Evolutionary conservation across 2,888 invertebrate species (phyloP).

Genomic region (Embidobia sp.): DNA sequence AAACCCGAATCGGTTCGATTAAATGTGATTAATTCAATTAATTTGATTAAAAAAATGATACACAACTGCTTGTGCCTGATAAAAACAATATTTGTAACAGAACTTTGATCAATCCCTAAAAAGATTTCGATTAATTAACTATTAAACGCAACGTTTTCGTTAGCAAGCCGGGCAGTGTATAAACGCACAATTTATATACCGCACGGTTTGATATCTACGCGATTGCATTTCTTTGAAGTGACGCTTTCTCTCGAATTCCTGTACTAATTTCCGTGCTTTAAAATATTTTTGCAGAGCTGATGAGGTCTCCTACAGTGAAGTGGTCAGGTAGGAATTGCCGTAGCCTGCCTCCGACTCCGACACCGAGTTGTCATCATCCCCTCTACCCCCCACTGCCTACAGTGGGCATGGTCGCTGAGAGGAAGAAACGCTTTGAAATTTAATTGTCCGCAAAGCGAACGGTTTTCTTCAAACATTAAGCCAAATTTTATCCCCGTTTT

Average conservation of each 20-base stretch:
- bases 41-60: too few species aligned
- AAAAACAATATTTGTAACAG: too few species aligned
- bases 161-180: too few species aligned
- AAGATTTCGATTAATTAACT: too few species aligned
- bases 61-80: too few species aligned
- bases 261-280: slow-evolving; percentile 49
- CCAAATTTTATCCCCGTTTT: slow-evolving; percentile 14
- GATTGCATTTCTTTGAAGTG: slow-evolving; percentile 34
- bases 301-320: slow-evolving; percentile 82
- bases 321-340: slow-evolving; percentile 80
- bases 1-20: too few species aligned
- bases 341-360: slow-evolving; percentile 80
- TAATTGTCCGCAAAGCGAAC: slow-evolving; percentile 70
- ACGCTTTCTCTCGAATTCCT: slow-evolving; percentile 24
- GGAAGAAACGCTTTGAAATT: slow-evolving; percentile 87
- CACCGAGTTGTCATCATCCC: slow-evolving; percentile 75
- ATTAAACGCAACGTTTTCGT: too few species aligned
- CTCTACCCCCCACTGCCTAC: slow-evolving; percentile 82
- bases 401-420: slow-evolving; percentile 88
- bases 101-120: too few species aligned
- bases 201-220: too few species aligned
- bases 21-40: too few species aligned
- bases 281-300: slow-evolving; percentile 82
- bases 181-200: too few species aligned
- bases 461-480: slow-evolving; percentile 40